phyloP scores from a whole-genome alignment of 1,140 invertebrate species.

The Pseudomyrmex sp. region DNA sequence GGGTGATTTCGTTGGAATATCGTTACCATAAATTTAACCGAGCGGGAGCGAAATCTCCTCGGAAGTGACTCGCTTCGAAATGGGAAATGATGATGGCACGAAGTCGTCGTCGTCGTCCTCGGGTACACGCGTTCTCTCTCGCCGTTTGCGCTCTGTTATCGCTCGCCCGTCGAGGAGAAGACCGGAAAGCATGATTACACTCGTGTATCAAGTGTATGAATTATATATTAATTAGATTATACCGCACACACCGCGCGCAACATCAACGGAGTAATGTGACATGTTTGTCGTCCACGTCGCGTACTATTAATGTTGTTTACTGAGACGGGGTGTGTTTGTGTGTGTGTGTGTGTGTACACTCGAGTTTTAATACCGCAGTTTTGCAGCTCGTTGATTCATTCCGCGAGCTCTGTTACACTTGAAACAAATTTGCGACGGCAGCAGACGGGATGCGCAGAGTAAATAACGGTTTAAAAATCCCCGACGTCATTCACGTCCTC shows the following conservation, averaged over 20 bases:
- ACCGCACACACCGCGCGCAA: neutral
- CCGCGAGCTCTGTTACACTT: neutral
- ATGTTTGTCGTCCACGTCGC: neutral
- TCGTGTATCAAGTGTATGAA: conserved; percentile 19
- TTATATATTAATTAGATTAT: conserved; percentile 51
- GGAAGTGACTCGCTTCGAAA: conserved; percentile 37
- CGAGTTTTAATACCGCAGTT: conserved; percentile 26
- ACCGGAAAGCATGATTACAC: conserved; percentile 11
- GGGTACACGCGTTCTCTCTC: conserved; percentile 4
- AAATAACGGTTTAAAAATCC: neutral
- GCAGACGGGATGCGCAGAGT: neutral
- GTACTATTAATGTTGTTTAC: conserved; percentile 4
- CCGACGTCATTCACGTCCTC: neutral
- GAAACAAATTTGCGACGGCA: neutral
- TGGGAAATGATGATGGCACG: conserved; percentile 18
- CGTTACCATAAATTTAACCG: conserved; percentile 49
- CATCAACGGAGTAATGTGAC: neutral
- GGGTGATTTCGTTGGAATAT: conserved; percentile 51
- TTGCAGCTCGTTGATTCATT: conserved; percentile 6
- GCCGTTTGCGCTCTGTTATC: neutral
- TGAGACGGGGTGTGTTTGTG: neutral
- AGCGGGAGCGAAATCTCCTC: conserved; percentile 8
- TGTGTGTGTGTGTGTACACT: too few species aligned
- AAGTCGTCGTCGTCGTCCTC: neutral
- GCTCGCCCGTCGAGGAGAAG: neutral